These are phyloP conservation scores for Hydrolagus affinis DNA, from an alignment of 2,113 vertebrate genomes.

Conservation along the genomic window DNA sequence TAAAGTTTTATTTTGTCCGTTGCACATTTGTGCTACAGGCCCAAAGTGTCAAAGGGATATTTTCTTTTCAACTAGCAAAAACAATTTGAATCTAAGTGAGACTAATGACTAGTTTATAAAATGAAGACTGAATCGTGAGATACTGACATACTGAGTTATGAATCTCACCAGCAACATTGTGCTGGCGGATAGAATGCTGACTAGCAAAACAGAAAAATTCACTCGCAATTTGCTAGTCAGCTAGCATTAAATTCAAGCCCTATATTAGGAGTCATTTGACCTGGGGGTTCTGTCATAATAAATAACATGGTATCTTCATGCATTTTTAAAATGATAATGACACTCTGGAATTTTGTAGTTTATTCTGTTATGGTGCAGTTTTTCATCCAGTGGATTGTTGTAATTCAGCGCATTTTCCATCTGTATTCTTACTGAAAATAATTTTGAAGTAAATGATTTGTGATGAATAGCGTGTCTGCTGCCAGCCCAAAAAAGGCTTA, in stretches of 20 bases:
- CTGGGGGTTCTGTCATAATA: slow-evolving; percentile 14
- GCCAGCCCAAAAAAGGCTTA: slow-evolving; percentile 2
- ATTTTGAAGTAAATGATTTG: slow-evolving; percentile 29
- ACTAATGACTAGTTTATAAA: background rate
- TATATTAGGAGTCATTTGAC: slow-evolving; percentile 18
- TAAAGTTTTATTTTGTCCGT: background rate
- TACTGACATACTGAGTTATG: background rate
- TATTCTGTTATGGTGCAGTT: slow-evolving; percentile 1
- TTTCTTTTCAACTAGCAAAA: slow-evolving; percentile 20
- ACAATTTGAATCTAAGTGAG: slow-evolving; percentile 1
- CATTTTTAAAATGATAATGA: slow-evolving; percentile 19
- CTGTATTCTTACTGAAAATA: slow-evolving; percentile 11
- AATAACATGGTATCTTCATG: slow-evolving; percentile 15
- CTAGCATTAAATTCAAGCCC: slow-evolving; percentile 20
- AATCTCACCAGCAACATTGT: background rate
- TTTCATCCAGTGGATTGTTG: slow-evolving; percentile 13
- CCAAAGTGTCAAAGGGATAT: background rate
- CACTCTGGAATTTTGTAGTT: background rate
- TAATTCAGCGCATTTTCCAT: slow-evolving; percentile 24
- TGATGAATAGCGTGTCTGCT: slow-evolving; percentile 25
- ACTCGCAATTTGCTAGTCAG: slow-evolving; percentile 13
- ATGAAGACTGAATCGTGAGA: background rate
- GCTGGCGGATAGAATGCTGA: slow-evolving; percentile 13
- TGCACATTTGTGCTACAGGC: background rate
- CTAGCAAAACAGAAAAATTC: background rate